These are phyloP conservation scores for Papilio machaon DNA, from an alignment of 1,140 invertebrate genomes.

Conservation along the genomic window DNA sequence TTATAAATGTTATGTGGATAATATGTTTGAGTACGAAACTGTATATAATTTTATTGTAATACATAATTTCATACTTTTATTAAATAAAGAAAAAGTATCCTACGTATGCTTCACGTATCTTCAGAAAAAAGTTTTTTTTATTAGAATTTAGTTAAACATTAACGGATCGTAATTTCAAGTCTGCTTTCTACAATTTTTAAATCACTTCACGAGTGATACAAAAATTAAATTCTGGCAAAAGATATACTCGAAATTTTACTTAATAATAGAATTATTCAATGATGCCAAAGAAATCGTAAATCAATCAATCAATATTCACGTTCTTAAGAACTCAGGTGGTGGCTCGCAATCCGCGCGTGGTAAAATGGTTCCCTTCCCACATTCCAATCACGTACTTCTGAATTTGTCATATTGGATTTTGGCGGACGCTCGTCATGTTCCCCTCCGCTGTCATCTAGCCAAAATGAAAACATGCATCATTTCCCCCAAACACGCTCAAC, in stretches of 20 bases:
- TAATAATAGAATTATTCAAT: neutral
- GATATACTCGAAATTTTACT: neutral
- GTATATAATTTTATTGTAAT: neutral
- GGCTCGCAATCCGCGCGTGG: constrained; percentile 46
- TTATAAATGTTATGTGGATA: neutral
- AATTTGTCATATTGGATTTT: constrained; percentile 82
- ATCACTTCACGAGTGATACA: neutral
- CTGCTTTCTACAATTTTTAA: neutral
- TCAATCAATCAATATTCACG: neutral
- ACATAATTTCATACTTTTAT: too few relatives aligned
- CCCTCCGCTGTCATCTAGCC: constrained; percentile 70
- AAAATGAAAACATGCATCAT: constrained; percentile 79
- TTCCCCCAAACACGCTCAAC: constrained; percentile 45
- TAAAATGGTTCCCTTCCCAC: constrained; percentile 68
- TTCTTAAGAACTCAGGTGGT: constrained; percentile 50
- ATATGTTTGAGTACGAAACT: neutral
- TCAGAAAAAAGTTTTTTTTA: too few relatives aligned
- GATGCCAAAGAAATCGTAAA: neutral
- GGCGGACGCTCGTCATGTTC: constrained; percentile 71
- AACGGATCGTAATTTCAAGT: too few relatives aligned
- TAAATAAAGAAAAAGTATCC: too few relatives aligned
- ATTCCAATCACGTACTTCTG: constrained; percentile 79
- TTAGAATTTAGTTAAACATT: too few relatives aligned
- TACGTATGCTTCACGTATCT: too few relatives aligned
- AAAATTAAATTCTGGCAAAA: neutral